These are phyloP conservation scores for Dolichoris vasculosae DNA, from an alignment of 1,140 invertebrate genomes.

Conservation along the genomic window DNA sequence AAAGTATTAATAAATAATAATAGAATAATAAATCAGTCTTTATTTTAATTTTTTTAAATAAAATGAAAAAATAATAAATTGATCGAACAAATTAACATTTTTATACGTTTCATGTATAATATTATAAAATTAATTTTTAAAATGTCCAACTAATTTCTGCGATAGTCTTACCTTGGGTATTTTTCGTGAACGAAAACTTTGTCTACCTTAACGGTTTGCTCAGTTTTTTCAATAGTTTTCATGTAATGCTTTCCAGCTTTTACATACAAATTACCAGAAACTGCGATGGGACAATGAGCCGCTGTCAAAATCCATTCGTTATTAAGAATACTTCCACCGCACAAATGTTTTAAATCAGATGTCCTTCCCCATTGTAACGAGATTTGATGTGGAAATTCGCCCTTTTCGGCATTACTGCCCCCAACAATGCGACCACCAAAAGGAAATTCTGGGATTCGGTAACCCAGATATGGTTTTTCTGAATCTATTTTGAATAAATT, in stretches of 20 bases:
- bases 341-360: background rate
- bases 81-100: no score
- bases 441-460: background rate
- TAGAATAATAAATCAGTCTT: no score
- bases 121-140: background rate
- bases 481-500: background rate
- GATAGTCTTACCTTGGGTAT: conserved; percentile 70
- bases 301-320: conserved; percentile 37
- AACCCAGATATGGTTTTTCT: background rate
- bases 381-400: conserved; percentile 70
- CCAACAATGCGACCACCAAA: conserved; percentile 64
- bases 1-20: no score
- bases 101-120: no score
- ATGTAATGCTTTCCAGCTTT: conserved; percentile 65
- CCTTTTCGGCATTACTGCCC: conserved; percentile 61
- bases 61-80: no score
- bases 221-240: conserved; percentile 60
- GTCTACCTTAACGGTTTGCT: conserved; percentile 70
- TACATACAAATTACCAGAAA: conserved; percentile 51
- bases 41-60: no score
- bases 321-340: conserved; percentile 42
- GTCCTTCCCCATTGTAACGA: conserved; percentile 57
- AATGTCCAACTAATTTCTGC: no score
- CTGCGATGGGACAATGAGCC: conserved; percentile 32
- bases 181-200: conserved; percentile 71